Evolutionary conservation across 53 echinoderm and acorn worm genomes (phyloP), one percentile per base, ranked within the genome.

Genomic region (Mesocentrotus franciscanus): DNA sequence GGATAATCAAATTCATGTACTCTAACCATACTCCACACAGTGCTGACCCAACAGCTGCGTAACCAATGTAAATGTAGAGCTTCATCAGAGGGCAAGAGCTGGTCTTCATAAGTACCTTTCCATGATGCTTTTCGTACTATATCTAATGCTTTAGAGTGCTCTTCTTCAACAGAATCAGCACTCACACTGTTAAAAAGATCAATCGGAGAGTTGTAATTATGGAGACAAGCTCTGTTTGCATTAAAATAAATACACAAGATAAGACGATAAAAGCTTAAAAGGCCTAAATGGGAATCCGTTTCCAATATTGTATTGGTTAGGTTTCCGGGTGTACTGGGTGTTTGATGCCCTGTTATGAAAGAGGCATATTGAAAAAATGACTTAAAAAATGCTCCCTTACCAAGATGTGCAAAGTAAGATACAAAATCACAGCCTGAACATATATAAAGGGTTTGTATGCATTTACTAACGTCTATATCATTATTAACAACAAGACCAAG

Each of bases 391-490:
- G 27, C 90, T 9, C 76, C 72, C 57, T 96, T 96, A 22, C 96
- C 95, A 9, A 92, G 89, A 18, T 93, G 66, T 18, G 61, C 95
- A 72, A 96, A 97, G 18, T 83, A 97, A 17, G 97, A 97, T 24
- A 95, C 97, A 97, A 97, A 97, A 93, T 97, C 97, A 92, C 97
- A 96, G 7, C 97, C 97, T 55, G 95, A 93, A 16, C 78, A 93
- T 34, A 97, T 97, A 56, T 78, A 97, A 60, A 97, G 57, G 27
- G 71, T 57, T 93, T 96, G 96, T 5, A 96, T 61, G 16, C 92
- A 95, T 68, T 95, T 93, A 13, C 24, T 30, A 55, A 96, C 68
- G 72, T 96, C 78, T 71, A 92, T 60, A 16, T 74, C 79, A 60
- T 81, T 56, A 13, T 6, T 60, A 18, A 57, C 57, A 56, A 94